Percentiles rank a stretch among this genome's conserved stretches.
Evolutionary conservation across 2,888 invertebrate genomes (phyloP).

Genomic region (Ariolimax columbianus): DNA sequence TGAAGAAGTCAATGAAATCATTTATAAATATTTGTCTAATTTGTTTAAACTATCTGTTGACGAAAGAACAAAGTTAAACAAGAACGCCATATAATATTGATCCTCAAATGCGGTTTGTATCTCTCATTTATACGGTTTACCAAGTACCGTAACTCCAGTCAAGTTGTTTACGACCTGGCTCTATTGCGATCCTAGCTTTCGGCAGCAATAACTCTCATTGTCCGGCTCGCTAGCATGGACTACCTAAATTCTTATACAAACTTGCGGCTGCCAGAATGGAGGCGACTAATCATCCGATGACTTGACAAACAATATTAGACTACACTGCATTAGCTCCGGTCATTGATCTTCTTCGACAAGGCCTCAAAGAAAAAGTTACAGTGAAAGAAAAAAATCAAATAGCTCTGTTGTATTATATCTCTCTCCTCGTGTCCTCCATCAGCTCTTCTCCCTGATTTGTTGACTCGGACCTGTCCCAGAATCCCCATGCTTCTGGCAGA

Average conservation of each 20-base stretch:
- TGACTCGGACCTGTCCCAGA: constrained; percentile 32
- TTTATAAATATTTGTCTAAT: no score
- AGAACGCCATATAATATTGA: no score
- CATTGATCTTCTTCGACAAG: constrained; percentile 33
- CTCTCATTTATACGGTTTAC: background rate
- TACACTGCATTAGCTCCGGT: constrained; percentile 31
- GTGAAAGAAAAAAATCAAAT: background rate
- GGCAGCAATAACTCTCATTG: background rate
- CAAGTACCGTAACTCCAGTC: background rate
- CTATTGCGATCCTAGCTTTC: background rate
- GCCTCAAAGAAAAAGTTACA: constrained; percentile 17
- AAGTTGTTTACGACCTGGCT: background rate
- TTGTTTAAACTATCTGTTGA: no score
- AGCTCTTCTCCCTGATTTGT: constrained; percentile 29
- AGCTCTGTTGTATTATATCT: background rate
- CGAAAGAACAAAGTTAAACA: no score
- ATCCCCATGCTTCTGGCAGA: constrained; percentile 42
- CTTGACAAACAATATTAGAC: constrained; percentile 40
- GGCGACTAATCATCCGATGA: constrained; percentile 46
- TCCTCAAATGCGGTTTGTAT: no score
- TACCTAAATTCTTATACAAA: constrained; percentile 34
- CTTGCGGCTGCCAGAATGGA: constrained; percentile 12
- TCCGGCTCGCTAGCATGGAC: background rate
- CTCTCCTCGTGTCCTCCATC: background rate
- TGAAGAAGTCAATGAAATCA: no score